These are phyloP conservation scores for Tuta absoluta DNA, from an alignment of 2,888 invertebrate species.

Conservation along the genomic window DNA sequence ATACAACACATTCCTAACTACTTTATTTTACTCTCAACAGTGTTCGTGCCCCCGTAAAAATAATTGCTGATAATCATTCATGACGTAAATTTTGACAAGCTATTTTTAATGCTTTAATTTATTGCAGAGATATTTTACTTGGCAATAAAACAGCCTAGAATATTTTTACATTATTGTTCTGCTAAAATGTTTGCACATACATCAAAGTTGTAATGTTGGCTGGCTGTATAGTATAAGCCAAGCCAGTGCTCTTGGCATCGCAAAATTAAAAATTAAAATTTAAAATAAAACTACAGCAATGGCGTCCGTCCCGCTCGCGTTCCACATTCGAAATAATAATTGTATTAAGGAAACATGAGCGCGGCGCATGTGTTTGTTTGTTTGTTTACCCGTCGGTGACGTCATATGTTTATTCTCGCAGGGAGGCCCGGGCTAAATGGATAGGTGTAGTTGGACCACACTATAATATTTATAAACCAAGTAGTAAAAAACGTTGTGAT, in stretches of 20 bases:
- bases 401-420: constrained; percentile 82
- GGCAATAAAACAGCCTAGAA: constrained; percentile 27
- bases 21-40: background rate
- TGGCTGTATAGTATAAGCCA: constrained; percentile 23
- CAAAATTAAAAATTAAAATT: constrained; percentile 58
- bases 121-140: constrained; percentile 32
- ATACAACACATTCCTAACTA: background rate
- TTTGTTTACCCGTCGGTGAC: constrained; percentile 81
- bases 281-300: constrained; percentile 29
- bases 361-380: constrained; percentile 82
- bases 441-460: constrained; percentile 21
- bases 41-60: constrained; percentile 31
- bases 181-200: constrained; percentile 50
- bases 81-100: constrained; percentile 50
- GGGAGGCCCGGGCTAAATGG: constrained; percentile 52
- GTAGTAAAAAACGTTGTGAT: background rate
- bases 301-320: constrained; percentile 64
- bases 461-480: background rate
- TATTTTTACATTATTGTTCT: constrained; percentile 28
- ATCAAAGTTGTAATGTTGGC: constrained; percentile 39
- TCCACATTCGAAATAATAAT: constrained; percentile 81
- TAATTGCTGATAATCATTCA: constrained; percentile 39
- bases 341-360: constrained; percentile 82
- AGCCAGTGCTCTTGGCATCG: constrained; percentile 44
- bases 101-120: constrained; percentile 41